Evolutionary conservation across 2,113 vertebrate genomes (phyloP).

Genomic region (Esox niger): DNA sequence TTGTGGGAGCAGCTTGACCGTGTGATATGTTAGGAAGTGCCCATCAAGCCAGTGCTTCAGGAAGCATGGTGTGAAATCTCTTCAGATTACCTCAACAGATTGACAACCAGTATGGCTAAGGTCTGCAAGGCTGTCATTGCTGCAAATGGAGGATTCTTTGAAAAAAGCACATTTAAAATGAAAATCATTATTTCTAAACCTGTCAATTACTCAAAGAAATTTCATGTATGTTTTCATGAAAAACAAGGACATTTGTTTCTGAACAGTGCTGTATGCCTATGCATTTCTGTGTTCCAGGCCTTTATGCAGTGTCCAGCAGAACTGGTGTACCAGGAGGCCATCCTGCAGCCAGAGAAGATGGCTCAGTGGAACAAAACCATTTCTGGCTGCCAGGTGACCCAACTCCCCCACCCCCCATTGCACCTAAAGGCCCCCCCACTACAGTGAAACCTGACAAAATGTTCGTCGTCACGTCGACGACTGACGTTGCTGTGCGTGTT

Average conservation of each 20-base stretch:
- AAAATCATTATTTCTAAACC: too few species aligned
- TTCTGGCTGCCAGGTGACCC: constrained; percentile 84
- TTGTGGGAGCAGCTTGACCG: too few species aligned
- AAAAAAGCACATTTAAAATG: too few species aligned
- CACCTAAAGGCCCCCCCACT: background rate
- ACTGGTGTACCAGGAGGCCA: constrained; percentile 92
- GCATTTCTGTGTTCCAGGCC: constrained; percentile 64
- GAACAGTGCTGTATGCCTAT: constrained; percentile 5
- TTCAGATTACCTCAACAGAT: too few species aligned
- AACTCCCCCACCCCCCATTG: background rate
- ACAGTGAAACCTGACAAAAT: background rate
- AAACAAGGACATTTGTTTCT: background rate
- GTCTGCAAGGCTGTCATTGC: too few species aligned
- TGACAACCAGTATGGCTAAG: too few species aligned
- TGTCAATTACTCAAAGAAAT: too few species aligned
- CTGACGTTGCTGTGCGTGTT: background rate
- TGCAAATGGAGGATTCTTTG: too few species aligned
- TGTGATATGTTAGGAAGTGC: too few species aligned
- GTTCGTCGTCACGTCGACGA: background rate
- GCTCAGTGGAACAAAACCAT: constrained; percentile 93
- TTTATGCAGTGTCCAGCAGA: constrained; percentile 91
- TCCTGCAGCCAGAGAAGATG: constrained; percentile 94
- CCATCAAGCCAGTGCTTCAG: too few species aligned
- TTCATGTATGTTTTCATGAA: background rate
- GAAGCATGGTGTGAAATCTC: too few species aligned